A percentile compares a stretch with the other conserved stretches of the same genome.
These are phyloP conservation scores for Pitta sordida DNA, from an alignment of 2,113 vertebrate species.

Conservation along the genomic window DNA sequence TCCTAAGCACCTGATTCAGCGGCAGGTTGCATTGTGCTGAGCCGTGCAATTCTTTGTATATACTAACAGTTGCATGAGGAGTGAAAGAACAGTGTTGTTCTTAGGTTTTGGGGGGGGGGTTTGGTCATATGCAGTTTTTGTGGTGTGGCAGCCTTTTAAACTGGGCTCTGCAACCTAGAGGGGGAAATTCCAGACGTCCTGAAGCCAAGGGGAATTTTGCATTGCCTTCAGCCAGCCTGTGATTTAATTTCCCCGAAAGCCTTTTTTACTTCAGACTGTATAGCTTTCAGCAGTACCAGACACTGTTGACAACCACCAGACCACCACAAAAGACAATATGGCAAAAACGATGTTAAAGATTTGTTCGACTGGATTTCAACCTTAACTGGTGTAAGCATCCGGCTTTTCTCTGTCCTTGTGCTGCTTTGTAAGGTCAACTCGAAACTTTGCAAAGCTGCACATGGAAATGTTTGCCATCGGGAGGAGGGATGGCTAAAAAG, in stretches of 20 bases:
- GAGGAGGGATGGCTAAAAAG: not conserved
- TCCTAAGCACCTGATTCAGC: not conserved
- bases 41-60: not conserved
- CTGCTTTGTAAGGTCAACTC: not conserved
- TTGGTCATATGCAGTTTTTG: not conserved
- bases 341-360: accelerated
- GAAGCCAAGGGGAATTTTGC: not conserved
- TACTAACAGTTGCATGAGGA: not conserved
- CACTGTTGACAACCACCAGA: not conserved
- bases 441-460: not conserved
- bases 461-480: not conserved
- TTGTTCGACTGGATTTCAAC: not conserved
- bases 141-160: not conserved
- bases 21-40: not conserved
- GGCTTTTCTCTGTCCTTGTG: not conserved
- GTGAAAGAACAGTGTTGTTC: not conserved
- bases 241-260: not conserved
- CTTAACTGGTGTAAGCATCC: not conserved
- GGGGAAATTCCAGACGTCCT: not conserved
- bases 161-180: not conserved
- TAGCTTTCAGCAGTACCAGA: not conserved
- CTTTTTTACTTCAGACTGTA: not conserved
- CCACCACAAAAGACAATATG: not conserved
- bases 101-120: not conserved
- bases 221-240: not conserved